Evolutionary conservation across 2,888 invertebrate genomes (phyloP), one percentile per base, ranked within the genome.

Genomic region (Dione vanillae): DNA sequence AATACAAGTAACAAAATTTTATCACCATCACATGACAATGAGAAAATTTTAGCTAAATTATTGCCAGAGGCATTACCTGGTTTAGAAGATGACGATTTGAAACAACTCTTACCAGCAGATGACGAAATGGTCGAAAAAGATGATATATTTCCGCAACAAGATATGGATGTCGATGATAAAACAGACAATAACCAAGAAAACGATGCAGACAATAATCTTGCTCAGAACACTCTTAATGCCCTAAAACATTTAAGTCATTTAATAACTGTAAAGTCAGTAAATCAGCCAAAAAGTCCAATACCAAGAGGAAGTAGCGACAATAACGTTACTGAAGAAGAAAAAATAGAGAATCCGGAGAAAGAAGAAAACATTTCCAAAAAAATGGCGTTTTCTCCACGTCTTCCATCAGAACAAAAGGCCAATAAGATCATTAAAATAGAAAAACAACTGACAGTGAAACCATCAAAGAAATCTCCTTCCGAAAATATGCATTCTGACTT

Each of bases 241-340:
- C 78, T 90, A 69, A 88, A 88, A 80, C 85, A 82, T 79, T 82
- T 90, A 71, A 83, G 88, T 74, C 85, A 85, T 73, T 78, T 87
- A 16, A 82, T 87, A 62, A 88, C 88, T 64, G 80, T 91, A 2
- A 91, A 90, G 79, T 75, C 89, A 43, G 75, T 86, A 14, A 78
- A 62, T 72, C 77, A 82, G 68, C 76, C 71, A 56, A 73, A 73
- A 56, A 43, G 16, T 35, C 49, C 67, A 68, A 52, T 52, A 65
- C 10, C 56, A 59, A 78, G 66, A 45, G 70, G 67, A 49, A 70
- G 67, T 47, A 45, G 69, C 45, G 59, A 69, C 41, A 70, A 72
- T 47, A 70, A 70, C 40, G 54, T 70, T 45, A 69, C 65, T 37
- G 49, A 70, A 19, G 45, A 67, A 20, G 66, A 64, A 59, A n/a